Evolutionary conservation across 2,797 vertebrate species (phyloP).

Genomic region (Selene dorsalis): DNA sequence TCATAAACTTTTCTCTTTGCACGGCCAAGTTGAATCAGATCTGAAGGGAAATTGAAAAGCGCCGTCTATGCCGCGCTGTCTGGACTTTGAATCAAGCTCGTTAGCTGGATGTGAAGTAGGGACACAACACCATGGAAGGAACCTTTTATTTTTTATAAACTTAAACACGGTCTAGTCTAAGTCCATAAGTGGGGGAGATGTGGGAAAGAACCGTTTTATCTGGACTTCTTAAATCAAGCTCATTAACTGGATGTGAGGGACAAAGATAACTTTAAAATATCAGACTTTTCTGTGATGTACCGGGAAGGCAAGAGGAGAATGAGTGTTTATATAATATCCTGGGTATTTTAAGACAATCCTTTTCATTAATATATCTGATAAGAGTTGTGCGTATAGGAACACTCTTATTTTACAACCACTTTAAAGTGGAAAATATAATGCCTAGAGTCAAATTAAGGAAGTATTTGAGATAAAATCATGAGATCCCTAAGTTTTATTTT

Average conservation of each 20-base stretch:
- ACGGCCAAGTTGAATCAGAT: neutral
- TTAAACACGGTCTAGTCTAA: slow-evolving; percentile 5
- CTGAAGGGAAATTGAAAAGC: slow-evolving; percentile 1
- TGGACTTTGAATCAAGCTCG: slow-evolving; percentile 55
- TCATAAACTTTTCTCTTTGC: neutral
- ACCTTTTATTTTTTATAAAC: slow-evolving; percentile 19
- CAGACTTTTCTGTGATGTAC: neutral
- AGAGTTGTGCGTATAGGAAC: neutral
- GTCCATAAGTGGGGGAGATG: slow-evolving; percentile 13
- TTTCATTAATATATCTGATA: neutral
- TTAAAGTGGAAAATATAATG: neutral
- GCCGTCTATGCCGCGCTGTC: slow-evolving; percentile 22
- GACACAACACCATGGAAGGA: neutral
- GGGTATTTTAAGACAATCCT: neutral
- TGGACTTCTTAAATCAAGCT: slow-evolving; percentile 16
- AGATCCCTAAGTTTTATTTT: neutral
- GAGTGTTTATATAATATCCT: slow-evolving; percentile 10
- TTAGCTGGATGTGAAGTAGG: slow-evolving; percentile 44
- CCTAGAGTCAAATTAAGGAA: neutral
- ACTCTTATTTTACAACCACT: no score
- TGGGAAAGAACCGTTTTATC: slow-evolving; percentile 16
- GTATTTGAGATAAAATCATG: neutral
- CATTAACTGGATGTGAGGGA: slow-evolving; percentile 23
- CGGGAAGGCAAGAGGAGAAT: slow-evolving; percentile 1
- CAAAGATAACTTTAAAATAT: neutral